Percentiles rank a stretch among this genome's conserved stretches.
These are phyloP conservation scores for Ophion slaviceki DNA, from an alignment of 2,888 invertebrate species.

Conservation along the genomic window DNA sequence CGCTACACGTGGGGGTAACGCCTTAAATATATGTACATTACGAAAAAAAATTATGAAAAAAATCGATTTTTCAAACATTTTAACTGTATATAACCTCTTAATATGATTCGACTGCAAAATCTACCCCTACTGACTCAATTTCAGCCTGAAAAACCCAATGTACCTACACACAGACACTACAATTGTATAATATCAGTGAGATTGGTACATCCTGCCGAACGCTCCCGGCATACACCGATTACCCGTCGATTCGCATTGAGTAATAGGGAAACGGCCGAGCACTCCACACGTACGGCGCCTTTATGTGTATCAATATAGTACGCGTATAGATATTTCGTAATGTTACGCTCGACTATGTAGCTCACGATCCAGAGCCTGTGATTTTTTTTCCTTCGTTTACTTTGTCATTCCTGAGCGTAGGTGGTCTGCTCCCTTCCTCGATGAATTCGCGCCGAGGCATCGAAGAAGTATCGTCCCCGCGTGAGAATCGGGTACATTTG, in stretches of 20 bases:
- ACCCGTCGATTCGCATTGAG: constrained; percentile 29
- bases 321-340: constrained; percentile 46
- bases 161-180: too few relatives aligned
- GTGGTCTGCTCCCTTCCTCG: not conserved
- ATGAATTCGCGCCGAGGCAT: not conserved
- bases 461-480: not conserved
- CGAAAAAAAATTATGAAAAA: too few relatives aligned
- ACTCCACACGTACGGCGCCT: not conserved
- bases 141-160: too few relatives aligned
- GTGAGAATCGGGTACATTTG: constrained; percentile 1
- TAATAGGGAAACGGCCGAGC: constrained; percentile 29
- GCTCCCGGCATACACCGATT: constrained; percentile 39
- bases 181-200: too few relatives aligned
- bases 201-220: constrained; percentile 27
- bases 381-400: constrained; percentile 29
- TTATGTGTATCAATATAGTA: constrained; percentile 9
- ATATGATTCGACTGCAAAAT: too few relatives aligned
- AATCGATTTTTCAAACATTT: too few relatives aligned
- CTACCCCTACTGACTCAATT: too few relatives aligned
- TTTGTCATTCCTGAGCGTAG: constrained; percentile 49
- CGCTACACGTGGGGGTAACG: too few relatives aligned
- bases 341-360: constrained; percentile 29
- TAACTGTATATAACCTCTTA: too few relatives aligned
- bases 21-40: too few relatives aligned
- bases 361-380: constrained; percentile 22